phyloP scores from a whole-genome alignment of 2,797 vertebrate species.

The Leptodactylus fallax region DNA sequence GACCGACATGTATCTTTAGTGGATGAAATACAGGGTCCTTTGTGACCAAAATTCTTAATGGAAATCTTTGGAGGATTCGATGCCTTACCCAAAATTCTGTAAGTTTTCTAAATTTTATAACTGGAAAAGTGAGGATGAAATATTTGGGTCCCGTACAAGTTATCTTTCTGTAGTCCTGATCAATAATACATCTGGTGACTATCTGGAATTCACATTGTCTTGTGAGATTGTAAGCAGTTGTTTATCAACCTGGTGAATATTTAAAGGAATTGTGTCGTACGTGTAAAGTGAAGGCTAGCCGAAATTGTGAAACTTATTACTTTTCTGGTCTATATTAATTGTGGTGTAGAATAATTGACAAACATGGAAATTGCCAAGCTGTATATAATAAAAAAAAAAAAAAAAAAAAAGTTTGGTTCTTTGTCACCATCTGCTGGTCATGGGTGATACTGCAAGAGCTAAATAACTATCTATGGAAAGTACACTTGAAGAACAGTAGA shows the following conservation, averaged over 20 bases:
- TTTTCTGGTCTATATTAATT: background rate
- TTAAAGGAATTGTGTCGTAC: background rate
- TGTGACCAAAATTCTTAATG: background rate
- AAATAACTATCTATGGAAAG: background rate
- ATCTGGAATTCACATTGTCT: too few relatives aligned
- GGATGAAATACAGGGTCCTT: background rate
- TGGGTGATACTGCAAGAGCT: background rate
- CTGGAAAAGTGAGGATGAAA: background rate
- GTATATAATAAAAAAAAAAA: too few relatives aligned
- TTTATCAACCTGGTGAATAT: background rate
- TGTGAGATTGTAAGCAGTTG: background rate
- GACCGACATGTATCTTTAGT: background rate
- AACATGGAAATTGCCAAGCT: background rate
- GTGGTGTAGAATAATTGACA: conserved; percentile 10
- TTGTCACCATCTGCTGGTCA: conserved; percentile 5
- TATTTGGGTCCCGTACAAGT: background rate
- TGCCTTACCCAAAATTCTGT: background rate
- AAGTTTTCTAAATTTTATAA: background rate
- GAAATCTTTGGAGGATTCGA: background rate
- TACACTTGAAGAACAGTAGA: too few relatives aligned
- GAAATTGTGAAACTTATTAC: background rate
- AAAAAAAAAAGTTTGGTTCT: background rate
- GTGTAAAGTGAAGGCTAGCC: background rate
- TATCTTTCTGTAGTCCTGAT: background rate
- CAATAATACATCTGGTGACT: background rate